Base-by-base conservation (phyloP, 2,797 vertebrate genomes). In the Pangasius macronema region DNA sequence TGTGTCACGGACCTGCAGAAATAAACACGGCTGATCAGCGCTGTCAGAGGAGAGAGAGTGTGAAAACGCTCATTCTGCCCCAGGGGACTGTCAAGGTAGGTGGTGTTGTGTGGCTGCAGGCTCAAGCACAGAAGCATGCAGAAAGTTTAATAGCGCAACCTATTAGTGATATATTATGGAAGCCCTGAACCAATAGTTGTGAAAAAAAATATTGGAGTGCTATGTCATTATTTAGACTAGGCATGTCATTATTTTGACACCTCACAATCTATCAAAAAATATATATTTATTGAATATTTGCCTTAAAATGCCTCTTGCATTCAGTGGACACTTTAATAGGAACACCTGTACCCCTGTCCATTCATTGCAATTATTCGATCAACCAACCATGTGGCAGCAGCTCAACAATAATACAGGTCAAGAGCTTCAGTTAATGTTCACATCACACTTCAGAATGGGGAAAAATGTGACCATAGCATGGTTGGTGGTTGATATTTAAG, bases 21-120 rank as follows among this genome's bases (percentile, higher is more conserved):
- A 90, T 90, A 90, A 91, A 90, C 90, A 91, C 83, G 42, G 83
- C 85, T 87, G 89, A 89, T 88, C 76, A 67, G 77, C 68, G 85
- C 87, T 87, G 84, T 89, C 86, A 90, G 89, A 91, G 86, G 70
- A 73, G 86, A 84, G 85, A 83, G 85, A 85, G 89, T 87, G 83
- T 90, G 89, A 91, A 91, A 87, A 84, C 83, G 84, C 67, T 86
- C 80, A 87, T 91, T 88, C 81, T 83, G 68, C 86, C 82, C 55
- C 24, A 53, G 70, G 59, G 51, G 67, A 73, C 67, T 72, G 85
- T 61, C 33, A 61, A 67, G 75, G 61, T 79, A 53, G 72, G 79
- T 81, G 70, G 83, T 73, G 70, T 59, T 84, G 83, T 73, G 83
- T 42, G 89, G 75, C 83, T 89, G 86, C 65, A 83, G 87, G 84